Conservation (phyloP, 2,888 invertebrate genomes). For the Macrophya annulata region DNA sequence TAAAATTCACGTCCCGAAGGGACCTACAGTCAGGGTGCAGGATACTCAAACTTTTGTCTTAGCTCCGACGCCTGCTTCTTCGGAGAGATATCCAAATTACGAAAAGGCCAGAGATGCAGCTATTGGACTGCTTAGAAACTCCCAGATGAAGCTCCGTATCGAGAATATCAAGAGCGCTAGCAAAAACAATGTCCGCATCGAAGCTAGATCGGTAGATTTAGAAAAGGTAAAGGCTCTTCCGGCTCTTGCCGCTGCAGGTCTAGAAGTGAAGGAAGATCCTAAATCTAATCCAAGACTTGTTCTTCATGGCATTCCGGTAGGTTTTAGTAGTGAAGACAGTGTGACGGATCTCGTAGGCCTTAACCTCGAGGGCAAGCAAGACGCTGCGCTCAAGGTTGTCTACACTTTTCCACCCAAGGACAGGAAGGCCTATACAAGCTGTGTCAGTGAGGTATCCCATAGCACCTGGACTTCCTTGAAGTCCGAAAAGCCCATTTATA, state of each 20-base stretch:
- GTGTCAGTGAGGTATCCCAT: not conserved
- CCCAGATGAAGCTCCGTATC: constrained; percentile 33
- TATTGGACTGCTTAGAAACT: not conserved
- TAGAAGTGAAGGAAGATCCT: constrained; percentile 24
- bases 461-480: not conserved
- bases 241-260: constrained; percentile 1
- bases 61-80: not conserved
- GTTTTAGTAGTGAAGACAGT: not conserved
- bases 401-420: not conserved
- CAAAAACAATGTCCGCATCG: constrained; percentile 24
- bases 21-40: constrained; percentile 5
- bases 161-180: constrained; percentile 1
- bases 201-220: constrained; percentile 44
- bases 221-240: constrained; percentile 8
- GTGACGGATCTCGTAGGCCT: not conserved
- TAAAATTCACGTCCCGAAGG: constrained; percentile 30
- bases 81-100: not conserved
- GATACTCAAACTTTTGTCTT: constrained; percentile 11
- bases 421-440: not conserved
- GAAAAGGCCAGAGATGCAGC: constrained; percentile 37
- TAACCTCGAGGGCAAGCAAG: not conserved
- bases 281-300: constrained; percentile 53
- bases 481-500: not conserved
- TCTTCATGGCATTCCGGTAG: constrained; percentile 33
- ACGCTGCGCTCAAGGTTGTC: not conserved